phyloP scores from a whole-genome alignment of 1,140 invertebrate species.

The Drosophila gunungcola region DNA sequence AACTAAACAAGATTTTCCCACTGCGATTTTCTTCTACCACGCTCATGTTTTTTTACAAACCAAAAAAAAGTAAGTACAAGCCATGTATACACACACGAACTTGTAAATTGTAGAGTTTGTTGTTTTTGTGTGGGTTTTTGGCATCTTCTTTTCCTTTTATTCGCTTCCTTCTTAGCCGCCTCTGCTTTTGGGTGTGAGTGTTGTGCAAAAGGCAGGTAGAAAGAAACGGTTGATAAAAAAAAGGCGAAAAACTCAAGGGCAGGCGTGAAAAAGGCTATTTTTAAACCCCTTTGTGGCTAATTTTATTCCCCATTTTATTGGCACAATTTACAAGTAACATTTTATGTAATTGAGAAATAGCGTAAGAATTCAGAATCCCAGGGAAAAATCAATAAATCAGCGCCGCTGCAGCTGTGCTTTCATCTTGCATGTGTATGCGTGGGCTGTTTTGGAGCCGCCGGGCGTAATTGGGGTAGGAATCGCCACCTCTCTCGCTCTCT shows the following conservation, averaged over 20 bases:
- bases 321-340: slow-evolving; percentile 10
- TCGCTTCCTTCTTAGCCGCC: slow-evolving; percentile 31
- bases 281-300: slow-evolving; percentile 16
- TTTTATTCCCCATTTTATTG: slow-evolving; percentile 17
- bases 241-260: slow-evolving; percentile 68
- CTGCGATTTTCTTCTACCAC: slow-evolving; percentile 53
- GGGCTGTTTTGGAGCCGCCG: slow-evolving; percentile 59
- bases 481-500: slow-evolving; percentile 7
- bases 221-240: slow-evolving; percentile 53
- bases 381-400: slow-evolving; percentile 81
- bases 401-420: slow-evolving; percentile 70
- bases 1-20: slow-evolving; percentile 36
- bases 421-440: slow-evolving; percentile 61
- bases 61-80: slow-evolving; percentile 65
- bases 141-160: slow-evolving; percentile 40
- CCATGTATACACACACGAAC: slow-evolving; percentile 62
- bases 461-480: slow-evolving; percentile 64
- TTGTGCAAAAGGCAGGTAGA: slow-evolving; percentile 63
- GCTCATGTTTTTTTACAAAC: slow-evolving; percentile 30
- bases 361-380: slow-evolving; percentile 24
- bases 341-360: slow-evolving; percentile 68
- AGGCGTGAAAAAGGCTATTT: slow-evolving; percentile 52
- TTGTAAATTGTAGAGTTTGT: slow-evolving; percentile 26
- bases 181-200: slow-evolving; percentile 30
- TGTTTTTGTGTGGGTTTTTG: slow-evolving; percentile 60